Percentiles rank a stretch among this genome's conserved stretches.
Conservation (phyloP, 2,888 invertebrate genomes). For the Suillia variegata region DNA sequence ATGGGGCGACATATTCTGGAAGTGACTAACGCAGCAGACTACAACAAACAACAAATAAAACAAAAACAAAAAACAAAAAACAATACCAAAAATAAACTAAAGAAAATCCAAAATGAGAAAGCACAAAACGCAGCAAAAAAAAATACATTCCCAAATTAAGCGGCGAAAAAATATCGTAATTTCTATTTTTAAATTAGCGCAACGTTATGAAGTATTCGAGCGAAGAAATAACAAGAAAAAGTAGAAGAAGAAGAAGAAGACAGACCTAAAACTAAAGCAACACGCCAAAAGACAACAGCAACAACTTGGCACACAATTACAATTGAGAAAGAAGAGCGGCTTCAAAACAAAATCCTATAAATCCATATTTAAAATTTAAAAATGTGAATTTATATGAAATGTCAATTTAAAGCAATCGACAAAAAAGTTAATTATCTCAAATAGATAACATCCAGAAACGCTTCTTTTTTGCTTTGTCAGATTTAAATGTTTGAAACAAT, state of each 20-base stretch:
- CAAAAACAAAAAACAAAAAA: constrained; percentile 32
- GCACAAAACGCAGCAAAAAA: constrained; percentile 34
- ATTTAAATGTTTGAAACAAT: no score
- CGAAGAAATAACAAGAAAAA: no score
- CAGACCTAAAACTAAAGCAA: constrained; percentile 10
- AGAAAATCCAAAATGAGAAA: constrained; percentile 8
- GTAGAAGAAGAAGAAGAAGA: no score
- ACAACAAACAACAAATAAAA: constrained; percentile 15
- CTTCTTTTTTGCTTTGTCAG: no score
- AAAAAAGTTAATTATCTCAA: no score
- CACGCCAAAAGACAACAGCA: not conserved
- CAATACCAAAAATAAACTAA: constrained; percentile 18
- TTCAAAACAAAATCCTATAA: not conserved
- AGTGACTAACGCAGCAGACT: not conserved
- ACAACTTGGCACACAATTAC: not conserved
- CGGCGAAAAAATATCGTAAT: constrained; percentile 28
- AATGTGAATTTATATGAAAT: no score
- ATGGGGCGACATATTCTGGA: not conserved
- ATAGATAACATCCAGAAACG: no score
- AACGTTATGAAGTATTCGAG: constrained; percentile 5
- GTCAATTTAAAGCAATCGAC: no score
- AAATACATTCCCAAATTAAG: constrained; percentile 24
- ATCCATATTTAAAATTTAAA: no score
- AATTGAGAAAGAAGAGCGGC: not conserved
- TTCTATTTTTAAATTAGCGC: constrained; percentile 31